These are phyloP conservation scores for Indri indri DNA, from an alignment of 2,113 vertebrate species.

Conservation along the genomic window DNA sequence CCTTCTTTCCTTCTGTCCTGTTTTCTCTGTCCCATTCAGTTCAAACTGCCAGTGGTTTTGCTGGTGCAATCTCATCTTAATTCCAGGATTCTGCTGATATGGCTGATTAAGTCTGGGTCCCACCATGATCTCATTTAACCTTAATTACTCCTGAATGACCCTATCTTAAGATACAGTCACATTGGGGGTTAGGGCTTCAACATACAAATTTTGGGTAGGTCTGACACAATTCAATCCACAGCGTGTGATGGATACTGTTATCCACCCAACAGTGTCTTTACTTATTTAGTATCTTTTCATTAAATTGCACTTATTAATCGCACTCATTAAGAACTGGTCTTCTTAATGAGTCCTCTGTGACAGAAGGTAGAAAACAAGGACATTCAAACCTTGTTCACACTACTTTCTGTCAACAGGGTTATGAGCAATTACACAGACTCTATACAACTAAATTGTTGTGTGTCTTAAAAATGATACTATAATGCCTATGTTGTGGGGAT, in stretches of 20 bases:
- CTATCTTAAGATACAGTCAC: not conserved
- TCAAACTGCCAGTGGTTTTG: not conserved
- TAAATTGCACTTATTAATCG: not conserved
- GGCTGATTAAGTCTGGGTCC: not conserved
- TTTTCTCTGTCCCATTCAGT: not conserved
- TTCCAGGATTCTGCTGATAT: not conserved
- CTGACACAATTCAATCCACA: not conserved
- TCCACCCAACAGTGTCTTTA: not conserved
- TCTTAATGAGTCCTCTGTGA: not conserved
- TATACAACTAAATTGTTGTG: no score
- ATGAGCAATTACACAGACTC: not conserved
- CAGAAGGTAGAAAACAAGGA: not conserved
- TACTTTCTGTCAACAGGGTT: not conserved
- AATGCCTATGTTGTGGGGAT: not conserved
- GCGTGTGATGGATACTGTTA: not conserved
- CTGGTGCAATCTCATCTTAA: not conserved
- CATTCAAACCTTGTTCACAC: not conserved
- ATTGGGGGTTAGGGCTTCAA: not conserved
- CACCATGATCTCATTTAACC: not conserved
- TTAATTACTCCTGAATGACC: not conserved
- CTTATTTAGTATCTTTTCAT: not conserved
- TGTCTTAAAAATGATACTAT: not conserved
- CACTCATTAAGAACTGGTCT: not conserved
- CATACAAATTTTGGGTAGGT: accelerated
- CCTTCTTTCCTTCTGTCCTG: not conserved